phyloP scores from a whole-genome alignment of 2,888 invertebrate species.

The Didymodactylos carnosus region DNA sequence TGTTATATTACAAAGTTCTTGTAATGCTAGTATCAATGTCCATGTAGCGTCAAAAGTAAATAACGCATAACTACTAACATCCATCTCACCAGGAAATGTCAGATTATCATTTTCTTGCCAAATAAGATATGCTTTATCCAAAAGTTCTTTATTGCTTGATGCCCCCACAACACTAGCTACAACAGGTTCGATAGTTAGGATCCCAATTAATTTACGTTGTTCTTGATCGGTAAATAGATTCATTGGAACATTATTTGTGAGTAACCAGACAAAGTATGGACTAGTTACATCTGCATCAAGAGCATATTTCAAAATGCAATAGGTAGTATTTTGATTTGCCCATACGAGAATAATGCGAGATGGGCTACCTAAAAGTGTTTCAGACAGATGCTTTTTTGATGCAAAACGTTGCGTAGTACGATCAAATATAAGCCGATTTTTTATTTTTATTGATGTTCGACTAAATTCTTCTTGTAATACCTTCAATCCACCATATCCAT shows the following conservation, averaged over 20 bases:
- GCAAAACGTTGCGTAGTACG: not conserved
- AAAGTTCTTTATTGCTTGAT: not conserved
- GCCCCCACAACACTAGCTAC: not conserved
- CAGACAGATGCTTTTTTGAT: not conserved
- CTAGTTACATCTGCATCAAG: not conserved
- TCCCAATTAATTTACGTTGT: not conserved
- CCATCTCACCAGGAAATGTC: not conserved
- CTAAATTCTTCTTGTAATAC: not conserved
- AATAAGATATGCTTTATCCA: not conserved
- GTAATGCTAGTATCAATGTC: not conserved
- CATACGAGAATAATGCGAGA: not conserved
- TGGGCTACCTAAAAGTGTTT: not conserved
- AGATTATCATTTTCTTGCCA: not conserved
- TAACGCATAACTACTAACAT: not conserved
- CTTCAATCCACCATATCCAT: not conserved
- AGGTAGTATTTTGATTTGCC: not conserved
- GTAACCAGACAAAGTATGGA: not conserved
- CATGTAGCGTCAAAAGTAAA: not conserved
- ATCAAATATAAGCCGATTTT: not conserved
- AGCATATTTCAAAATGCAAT: not conserved
- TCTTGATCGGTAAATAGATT: not conserved
- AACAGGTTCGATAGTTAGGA: not conserved
- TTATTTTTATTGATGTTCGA: not conserved
- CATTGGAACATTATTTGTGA: not conserved
- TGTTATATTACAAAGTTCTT: not conserved